Base-by-base conservation (phyloP, 2,797 vertebrate species). In the Prionace glauca region DNA sequence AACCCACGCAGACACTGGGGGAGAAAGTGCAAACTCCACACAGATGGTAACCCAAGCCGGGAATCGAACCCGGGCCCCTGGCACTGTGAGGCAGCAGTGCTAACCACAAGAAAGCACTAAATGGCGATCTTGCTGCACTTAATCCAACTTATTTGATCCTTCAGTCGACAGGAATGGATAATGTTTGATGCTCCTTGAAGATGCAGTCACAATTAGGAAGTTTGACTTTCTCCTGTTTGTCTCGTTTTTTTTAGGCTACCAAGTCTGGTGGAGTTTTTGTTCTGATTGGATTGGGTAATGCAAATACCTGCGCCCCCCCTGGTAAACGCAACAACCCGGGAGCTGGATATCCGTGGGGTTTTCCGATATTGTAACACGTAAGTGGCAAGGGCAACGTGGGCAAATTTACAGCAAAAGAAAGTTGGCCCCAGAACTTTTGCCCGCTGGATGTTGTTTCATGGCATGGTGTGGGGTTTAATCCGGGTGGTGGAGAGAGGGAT, bases 331-430 rank as follows among this genome's bases (percentile, higher is more conserved):
- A 50, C 26, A 77, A 16, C 16, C 16, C 71, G 71, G n/a, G 93
- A 95, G 45, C 5, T 95, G 41, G 93, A 95, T 9, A 50, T 95
- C 71, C 93, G 93, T n/a, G 93, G 93, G 16, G 7, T 77, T 74
- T 95, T 95, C 71, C 74, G 93, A 95, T 77, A 77, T 71, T 56
- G 41, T 50, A 95, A 95, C 93, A 95, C 93, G 93, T 95, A 32
- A 77, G 93, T 77, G 72, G 26, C 71, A 95, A 90, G 29, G 36
- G 24, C 14, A 50, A 20, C 4, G 16, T 32, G 41, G n/a, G 9
- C 11, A 56, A 5, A 29, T 94, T 50, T 74, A 56, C 93, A 94
- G 72, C 24, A 60, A 77, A n/a, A n/a, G 12, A 20, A 7, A 62
- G 0, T 62, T 88, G 9, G 56, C 32, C 22, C n/a, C 62, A 24